phyloP scores from a whole-genome alignment of 2,797 vertebrate genomes.

The Sebastes nivosus region DNA sequence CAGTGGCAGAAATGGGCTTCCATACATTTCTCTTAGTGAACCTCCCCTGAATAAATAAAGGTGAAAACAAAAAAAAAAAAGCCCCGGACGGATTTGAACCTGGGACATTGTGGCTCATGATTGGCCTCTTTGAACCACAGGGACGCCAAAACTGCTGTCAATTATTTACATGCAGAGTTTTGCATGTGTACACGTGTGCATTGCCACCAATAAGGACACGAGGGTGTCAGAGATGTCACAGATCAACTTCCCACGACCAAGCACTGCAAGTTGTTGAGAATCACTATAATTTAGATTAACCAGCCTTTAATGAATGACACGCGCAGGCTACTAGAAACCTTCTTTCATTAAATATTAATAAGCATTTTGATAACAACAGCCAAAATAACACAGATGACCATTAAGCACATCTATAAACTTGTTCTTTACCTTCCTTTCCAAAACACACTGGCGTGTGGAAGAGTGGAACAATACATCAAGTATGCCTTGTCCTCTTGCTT shows the following conservation, averaged over 20 bases:
- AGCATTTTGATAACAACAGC: background rate
- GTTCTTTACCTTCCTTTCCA: background rate
- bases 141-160: background rate
- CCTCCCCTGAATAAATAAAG: too few species aligned
- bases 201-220: background rate
- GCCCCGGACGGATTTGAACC: background rate
- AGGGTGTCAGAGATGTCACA: background rate
- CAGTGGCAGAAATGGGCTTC: too few species aligned
- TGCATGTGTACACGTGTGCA: background rate
- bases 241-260: background rate
- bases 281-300: background rate
- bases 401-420: background rate
- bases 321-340: background rate
- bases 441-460: background rate
- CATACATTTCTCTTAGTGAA: too few species aligned
- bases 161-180: background rate
- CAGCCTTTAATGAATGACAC: background rate
- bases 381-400: background rate
- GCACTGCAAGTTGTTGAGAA: background rate
- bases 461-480: background rate
- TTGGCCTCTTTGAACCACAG: background rate
- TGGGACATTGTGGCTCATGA: background rate
- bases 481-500: background rate
- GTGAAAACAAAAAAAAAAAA: too few species aligned
- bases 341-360: background rate